phyloP scores from a whole-genome alignment of 2,113 vertebrate species.

The Poecilia latipinna region DNA sequence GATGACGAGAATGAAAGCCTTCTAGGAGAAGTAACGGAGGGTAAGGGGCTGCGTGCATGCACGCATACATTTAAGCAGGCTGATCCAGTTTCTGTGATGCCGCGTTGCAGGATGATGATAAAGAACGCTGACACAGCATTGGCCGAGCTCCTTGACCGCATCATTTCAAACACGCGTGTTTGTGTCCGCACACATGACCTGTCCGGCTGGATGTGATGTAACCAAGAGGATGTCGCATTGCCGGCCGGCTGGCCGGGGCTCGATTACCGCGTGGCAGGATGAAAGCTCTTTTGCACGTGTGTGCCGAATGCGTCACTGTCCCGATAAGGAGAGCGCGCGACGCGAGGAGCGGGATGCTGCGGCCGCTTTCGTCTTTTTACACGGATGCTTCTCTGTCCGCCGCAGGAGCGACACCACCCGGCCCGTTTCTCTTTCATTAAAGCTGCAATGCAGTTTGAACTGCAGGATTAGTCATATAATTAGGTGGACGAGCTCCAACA shows the following conservation, averaged over 20 bases:
- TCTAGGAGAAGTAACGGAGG: slow-evolving; percentile 70
- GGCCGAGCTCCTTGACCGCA: background rate
- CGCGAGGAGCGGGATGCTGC: slow-evolving; percentile 27
- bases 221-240: slow-evolving; percentile 78
- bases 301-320: slow-evolving; percentile 72
- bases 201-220: slow-evolving; percentile 20
- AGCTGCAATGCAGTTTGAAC: slow-evolving; percentile 63
- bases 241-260: slow-evolving; percentile 58
- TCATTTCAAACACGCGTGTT: background rate
- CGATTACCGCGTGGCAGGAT: slow-evolving; percentile 35
- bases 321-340: slow-evolving; percentile 48
- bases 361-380: background rate
- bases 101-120: slow-evolving; percentile 23
- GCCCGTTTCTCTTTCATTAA: background rate
- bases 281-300: slow-evolving; percentile 58
- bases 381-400: background rate
- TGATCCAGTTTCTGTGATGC: background rate
- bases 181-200: background rate
- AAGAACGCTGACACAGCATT: slow-evolving; percentile 65
- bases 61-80: background rate
- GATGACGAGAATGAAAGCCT: slow-evolving; percentile 79
- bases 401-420: background rate
- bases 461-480: background rate
- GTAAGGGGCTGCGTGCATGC: slow-evolving; percentile 43
- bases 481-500: background rate